Base-by-base conservation (phyloP, 2,113 vertebrate species). In the Centropus bengalensis region DNA sequence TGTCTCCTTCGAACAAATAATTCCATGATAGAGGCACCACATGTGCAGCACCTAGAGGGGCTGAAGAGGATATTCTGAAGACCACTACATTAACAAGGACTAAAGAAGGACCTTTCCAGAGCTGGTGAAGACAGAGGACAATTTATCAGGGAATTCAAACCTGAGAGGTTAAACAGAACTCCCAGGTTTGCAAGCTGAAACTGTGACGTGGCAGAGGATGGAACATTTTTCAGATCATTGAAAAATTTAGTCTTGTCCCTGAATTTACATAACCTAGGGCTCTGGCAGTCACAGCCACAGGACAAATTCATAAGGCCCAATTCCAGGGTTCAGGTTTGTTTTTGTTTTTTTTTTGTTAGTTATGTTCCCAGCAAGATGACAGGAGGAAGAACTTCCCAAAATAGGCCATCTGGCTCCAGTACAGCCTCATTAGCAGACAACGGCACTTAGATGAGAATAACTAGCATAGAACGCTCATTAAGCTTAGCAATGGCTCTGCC, bases 391-490 rank as follows among this genome's bases (percentile, higher is more conserved):
- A 86, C 42, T 74, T 83, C 47, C 47, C 60, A 36, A 80, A 95
- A 92, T 3, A 93, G 90, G 64, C 88, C 86, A 96, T 80, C 64
- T 95, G 92, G 95, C 92, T 93, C 60, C 55, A 90, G 55, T 59
- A 86, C 40, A 89, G 85, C 59, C 82, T 92, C 90, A 96, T 95
- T 88, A 96, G 80, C 76, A 91, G 80, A 67, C 75, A 94, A 13
- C 15, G 47, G 85, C 82, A 91, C 76, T 96, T 63, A 95, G 51
- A 94, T 74, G 76, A 83, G 76, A 88, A 17, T 91, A 91, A 88
- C 51, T 27, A 93, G 75, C 86, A 89, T 0, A 51, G 45, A 86
- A 74, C 6, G 20, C 59, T 91, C 82, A 95, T 91, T 93, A 94
- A 63, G 71, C 59, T 91, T 90, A 86, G 82, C 69, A 82, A 55